These are phyloP conservation scores for Lytechinus variegatus DNA, from an alignment of 35 echinoderm and acorn worm species.

Conservation along the genomic window DNA sequence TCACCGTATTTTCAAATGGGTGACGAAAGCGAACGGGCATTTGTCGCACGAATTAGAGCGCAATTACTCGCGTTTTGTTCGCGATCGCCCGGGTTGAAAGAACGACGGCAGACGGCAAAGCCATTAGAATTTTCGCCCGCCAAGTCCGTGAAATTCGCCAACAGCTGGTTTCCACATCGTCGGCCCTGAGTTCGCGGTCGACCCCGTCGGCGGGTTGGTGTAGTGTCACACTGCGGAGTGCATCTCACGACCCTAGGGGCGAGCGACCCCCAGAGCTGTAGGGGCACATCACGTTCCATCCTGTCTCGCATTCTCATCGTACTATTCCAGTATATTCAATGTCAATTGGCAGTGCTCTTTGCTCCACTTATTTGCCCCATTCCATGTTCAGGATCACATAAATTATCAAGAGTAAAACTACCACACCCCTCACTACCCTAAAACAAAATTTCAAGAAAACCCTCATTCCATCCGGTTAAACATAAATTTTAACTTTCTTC, in stretches of 20 bases:
- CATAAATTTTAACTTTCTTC: no score
- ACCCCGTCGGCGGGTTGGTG: neutral
- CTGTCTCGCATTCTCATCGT: neutral
- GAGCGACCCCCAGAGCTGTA: neutral
- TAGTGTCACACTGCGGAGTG: neutral
- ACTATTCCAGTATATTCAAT: neutral
- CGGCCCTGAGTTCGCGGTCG: neutral
- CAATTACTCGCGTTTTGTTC: constrained; percentile 23
- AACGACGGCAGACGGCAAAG: constrained; percentile 1
- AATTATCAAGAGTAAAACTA: neutral
- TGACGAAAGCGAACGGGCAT: constrained; percentile 15
- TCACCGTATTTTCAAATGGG: neutral
- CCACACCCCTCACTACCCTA: no score
- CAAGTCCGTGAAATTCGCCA: neutral
- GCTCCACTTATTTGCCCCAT: neutral
- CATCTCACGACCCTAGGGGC: neutral
- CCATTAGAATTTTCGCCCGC: constrained; percentile 15
- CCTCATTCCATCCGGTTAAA: no score
- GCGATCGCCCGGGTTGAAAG: constrained; percentile 15
- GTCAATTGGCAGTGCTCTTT: neutral
- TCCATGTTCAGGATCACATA: neutral
- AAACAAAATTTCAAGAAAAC: no score
- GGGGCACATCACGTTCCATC: neutral
- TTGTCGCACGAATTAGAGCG: constrained; percentile 34
- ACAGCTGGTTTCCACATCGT: constrained; percentile 36